Conservation (phyloP, 2,113 vertebrate species). For the Paramormyrops kingsleyae region DNA sequence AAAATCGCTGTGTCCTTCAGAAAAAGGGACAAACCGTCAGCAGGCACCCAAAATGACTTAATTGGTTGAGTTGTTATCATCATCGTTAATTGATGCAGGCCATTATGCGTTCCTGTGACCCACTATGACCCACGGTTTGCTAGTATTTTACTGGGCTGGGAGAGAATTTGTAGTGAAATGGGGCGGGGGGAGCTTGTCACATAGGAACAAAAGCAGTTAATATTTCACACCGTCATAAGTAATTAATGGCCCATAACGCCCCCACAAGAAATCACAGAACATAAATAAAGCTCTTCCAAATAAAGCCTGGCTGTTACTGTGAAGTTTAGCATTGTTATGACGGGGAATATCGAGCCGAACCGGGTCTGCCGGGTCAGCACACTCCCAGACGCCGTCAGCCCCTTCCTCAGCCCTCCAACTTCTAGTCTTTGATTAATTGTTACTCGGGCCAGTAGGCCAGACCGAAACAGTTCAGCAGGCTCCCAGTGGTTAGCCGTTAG, state of each 20-base stretch:
- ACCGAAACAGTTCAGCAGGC: neutral
- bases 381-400: neutral
- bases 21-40: neutral
- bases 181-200: neutral
- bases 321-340: neutral
- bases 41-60: neutral
- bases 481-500: neutral
- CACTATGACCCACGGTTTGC: neutral
- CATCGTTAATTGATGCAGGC: neutral
- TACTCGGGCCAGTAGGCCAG: neutral
- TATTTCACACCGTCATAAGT: conserved; percentile 1
- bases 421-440: conserved; percentile 13
- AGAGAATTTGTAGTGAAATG: neutral
- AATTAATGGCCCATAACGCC: neutral
- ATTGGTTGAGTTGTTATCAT: neutral
- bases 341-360: neutral
- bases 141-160: neutral
- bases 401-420: neutral
- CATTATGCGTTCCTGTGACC: neutral
- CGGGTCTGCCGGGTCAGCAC: neutral
- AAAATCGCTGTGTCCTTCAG: neutral
- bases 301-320: neutral
- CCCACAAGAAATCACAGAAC: neutral
- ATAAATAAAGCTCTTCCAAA: neutral
- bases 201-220: neutral